Percentiles rank a stretch among this genome's conserved stretches.
Conservation (phyloP, 2,888 invertebrate genomes). For the Sepiola atlantica region DNA sequence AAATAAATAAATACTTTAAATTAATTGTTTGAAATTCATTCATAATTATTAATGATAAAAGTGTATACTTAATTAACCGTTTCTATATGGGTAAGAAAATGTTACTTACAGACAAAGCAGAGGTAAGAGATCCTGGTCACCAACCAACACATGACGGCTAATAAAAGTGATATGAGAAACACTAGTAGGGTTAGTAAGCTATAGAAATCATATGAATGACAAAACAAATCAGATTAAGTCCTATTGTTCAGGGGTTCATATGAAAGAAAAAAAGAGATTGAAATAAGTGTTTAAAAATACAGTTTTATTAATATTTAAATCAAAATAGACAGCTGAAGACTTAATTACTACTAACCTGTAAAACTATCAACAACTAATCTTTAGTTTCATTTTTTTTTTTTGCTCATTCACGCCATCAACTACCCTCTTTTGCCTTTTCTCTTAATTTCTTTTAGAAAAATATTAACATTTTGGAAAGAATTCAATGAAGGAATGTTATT, state of each 20-base stretch:
- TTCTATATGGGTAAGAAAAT: not conserved
- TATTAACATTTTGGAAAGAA: no score
- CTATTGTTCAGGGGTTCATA: not conserved
- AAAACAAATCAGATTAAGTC: not conserved
- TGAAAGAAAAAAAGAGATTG: not conserved
- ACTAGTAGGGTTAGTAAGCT: not conserved
- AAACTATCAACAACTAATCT: no score
- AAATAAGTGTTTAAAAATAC: not conserved
- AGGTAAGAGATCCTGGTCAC: not conserved
- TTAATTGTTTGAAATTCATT: no score
- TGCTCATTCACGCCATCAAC: no score
- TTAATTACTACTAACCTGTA: no score
- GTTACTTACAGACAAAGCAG: not conserved
- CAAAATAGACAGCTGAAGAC: not conserved
- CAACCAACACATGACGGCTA: not conserved
- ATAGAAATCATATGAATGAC: not conserved
- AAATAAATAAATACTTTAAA: no score
- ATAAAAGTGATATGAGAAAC: not conserved
- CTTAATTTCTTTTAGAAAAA: no score
- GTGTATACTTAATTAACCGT: no score
- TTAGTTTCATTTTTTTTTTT: no score
- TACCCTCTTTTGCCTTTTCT: no score
- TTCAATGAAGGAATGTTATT: no score
- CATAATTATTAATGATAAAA: no score
- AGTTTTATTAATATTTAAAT: slow-evolving; percentile 9